Percentiles rank a stretch among this genome's conserved stretches.
Evolutionary conservation across 2,797 vertebrate genomes (phyloP).

Genomic region (Bufotes viridis): DNA sequence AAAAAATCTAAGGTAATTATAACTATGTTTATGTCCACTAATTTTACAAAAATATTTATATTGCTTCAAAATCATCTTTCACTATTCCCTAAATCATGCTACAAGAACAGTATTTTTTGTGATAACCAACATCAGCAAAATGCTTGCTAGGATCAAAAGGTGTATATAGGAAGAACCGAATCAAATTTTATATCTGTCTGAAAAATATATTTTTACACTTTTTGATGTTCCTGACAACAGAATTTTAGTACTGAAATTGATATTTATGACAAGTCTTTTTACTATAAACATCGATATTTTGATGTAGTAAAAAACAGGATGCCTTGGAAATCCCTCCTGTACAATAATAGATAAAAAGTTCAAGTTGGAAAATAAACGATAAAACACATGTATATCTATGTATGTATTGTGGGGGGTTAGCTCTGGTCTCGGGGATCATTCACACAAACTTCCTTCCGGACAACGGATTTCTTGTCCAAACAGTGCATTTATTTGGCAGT

Average conservation of each 20-base stretch:
- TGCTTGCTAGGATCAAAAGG: slow-evolving; percentile 10
- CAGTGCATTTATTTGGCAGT: no score
- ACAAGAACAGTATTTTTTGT: neutral
- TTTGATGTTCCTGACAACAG: neutral
- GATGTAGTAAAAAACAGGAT: neutral
- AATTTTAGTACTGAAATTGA: neutral
- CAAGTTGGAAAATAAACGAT: neutral
- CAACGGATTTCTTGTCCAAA: no score
- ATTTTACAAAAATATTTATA: no score
- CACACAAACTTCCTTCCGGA: no score
- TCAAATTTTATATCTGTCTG: neutral
- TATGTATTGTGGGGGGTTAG: no score
- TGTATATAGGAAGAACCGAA: neutral
- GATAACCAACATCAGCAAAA: slow-evolving; percentile 33
- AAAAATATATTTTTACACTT: neutral
- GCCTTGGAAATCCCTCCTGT: neutral
- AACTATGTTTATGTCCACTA: no score
- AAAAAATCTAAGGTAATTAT: no score
- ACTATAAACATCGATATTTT: neutral
- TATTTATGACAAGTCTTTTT: neutral
- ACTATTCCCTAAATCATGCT: neutral
- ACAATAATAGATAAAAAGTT: neutral
- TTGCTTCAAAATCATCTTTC: neutral
- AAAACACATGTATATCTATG: no score
- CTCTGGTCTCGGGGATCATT: no score